Evolutionary conservation across 2,888 invertebrate genomes (phyloP).

Genomic region (Aphidoletes aphidimyza): DNA sequence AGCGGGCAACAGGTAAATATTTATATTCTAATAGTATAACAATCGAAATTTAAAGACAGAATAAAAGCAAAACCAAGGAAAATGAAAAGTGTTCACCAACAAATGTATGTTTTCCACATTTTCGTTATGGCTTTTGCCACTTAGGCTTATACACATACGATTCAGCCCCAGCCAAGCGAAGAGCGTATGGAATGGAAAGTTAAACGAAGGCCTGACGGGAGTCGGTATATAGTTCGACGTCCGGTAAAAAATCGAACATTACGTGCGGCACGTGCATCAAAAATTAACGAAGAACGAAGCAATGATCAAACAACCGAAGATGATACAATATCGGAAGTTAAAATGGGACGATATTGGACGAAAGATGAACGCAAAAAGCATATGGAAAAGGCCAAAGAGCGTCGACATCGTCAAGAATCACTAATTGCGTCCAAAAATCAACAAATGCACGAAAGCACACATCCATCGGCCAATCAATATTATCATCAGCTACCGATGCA

Average conservation of each 20-base stretch:
- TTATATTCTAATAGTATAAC: no score
- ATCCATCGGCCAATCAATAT: neutral
- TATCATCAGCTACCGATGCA: conserved; percentile 60
- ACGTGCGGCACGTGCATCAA: conserved; percentile 75
- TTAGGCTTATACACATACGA: conserved; percentile 53
- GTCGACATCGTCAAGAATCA: conserved; percentile 63
- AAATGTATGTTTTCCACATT: no score
- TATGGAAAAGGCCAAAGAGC: conserved; percentile 75
- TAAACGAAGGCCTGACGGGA: conserved; percentile 79
- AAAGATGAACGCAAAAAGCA: conserved; percentile 81
- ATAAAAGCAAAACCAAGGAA: neutral
- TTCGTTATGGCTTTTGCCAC: neutral
- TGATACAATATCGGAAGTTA: conserved; percentile 80
- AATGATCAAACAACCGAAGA: conserved; percentile 75
- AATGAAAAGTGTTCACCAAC: no score
- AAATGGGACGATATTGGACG: conserved; percentile 80
- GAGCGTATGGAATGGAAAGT: conserved; percentile 78
- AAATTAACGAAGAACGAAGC: conserved; percentile 75
- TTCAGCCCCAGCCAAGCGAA: conserved; percentile 57
- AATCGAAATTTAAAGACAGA: neutral
- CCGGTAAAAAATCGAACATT: conserved; percentile 75
- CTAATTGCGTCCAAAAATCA: conserved; percentile 63
- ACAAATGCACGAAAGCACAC: conserved; percentile 56
- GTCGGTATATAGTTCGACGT: conserved; percentile 78
- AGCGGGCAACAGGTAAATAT: conserved; percentile 69